Evolutionary conservation across 2,113 vertebrate genomes (phyloP).

Genomic region (Lipotes vexillifer): DNA sequence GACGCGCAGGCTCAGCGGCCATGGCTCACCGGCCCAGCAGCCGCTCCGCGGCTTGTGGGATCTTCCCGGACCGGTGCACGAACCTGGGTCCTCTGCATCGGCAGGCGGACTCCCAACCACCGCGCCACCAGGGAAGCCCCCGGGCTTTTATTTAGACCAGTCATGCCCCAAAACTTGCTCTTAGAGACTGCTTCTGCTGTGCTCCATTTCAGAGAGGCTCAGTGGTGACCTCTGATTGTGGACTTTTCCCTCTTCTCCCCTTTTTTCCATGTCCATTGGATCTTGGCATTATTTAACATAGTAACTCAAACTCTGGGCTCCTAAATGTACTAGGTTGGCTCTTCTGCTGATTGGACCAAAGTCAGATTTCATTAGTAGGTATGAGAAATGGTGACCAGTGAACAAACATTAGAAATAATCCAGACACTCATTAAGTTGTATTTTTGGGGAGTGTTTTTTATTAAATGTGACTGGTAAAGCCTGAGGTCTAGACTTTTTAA

Average conservation of each 20-base stretch:
- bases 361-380: background rate
- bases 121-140: too few species aligned
- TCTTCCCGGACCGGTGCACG: too few species aligned
- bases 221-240: background rate
- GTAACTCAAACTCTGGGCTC: background rate
- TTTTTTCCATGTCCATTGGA: background rate
- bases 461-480: background rate
- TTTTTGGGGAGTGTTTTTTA: background rate
- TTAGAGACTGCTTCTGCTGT: background rate
- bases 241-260: background rate
- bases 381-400: background rate
- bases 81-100: too few species aligned
- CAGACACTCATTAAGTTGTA: background rate
- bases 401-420: background rate
- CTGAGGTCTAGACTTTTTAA: background rate
- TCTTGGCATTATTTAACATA: background rate
- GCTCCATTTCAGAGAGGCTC: background rate
- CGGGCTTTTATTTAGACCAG: background rate
- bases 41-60: too few species aligned
- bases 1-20: too few species aligned
- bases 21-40: too few species aligned
- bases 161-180: background rate
- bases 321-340: background rate
- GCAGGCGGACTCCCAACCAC: too few species aligned
- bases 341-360: background rate